These are phyloP conservation scores for Callaeas wilsoni DNA, from an alignment of 2,113 vertebrate genomes.

Conservation along the genomic window DNA sequence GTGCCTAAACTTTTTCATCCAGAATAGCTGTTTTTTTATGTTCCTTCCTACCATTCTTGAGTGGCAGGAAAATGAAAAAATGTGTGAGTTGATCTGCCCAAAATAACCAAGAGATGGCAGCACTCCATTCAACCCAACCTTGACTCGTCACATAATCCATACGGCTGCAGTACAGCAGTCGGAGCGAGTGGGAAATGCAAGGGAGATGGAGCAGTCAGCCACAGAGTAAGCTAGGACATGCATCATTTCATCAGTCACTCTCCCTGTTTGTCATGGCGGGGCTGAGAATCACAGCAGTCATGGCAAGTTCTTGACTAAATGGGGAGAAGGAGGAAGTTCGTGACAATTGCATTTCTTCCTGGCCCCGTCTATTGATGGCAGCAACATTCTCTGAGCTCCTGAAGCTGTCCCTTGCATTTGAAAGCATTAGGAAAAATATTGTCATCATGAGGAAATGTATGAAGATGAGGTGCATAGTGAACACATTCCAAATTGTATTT, in stretches of 20 bases:
- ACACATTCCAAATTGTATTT: background rate
- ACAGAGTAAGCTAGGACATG: background rate
- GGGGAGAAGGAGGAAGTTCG: fast-evolving
- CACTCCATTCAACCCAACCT: conserved; percentile 14
- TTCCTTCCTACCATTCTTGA: background rate
- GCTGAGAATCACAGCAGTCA: background rate
- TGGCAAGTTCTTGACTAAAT: background rate
- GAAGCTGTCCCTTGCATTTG: background rate
- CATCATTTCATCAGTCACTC: background rate
- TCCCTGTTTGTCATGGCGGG: background rate
- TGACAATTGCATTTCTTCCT: background rate
- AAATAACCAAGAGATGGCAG: conserved; percentile 56
- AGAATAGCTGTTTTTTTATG: background rate
- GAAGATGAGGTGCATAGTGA: background rate
- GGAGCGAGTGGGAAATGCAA: background rate
- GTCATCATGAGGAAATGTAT: background rate
- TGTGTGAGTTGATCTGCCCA: background rate
- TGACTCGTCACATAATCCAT: background rate
- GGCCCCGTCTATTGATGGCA: background rate
- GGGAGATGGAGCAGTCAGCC: background rate
- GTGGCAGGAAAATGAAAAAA: background rate
- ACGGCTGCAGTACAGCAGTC: background rate
- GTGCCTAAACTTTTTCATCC: background rate
- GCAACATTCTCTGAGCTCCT: background rate
- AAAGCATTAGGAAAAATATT: background rate